Conservation (phyloP, 2,797 vertebrate species). For the Acanthornis magna region DNA sequence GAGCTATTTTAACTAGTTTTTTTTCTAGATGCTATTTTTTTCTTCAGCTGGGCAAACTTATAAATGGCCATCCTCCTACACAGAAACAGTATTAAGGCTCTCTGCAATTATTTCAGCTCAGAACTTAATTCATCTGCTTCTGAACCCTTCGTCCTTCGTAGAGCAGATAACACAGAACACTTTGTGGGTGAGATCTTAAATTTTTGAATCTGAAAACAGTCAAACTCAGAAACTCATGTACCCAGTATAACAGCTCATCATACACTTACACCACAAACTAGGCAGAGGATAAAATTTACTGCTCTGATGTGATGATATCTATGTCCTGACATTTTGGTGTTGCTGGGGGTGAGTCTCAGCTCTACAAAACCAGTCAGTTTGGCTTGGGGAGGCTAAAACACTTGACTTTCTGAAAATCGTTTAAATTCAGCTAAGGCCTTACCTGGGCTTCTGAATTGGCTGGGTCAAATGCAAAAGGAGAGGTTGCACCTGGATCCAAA, state of each 20-base stretch:
- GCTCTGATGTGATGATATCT: not conserved
- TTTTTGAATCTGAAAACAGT: not conserved
- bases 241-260: not conserved
- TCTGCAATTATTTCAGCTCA: not conserved
- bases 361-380: not conserved
- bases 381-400: not conserved
- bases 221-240: not conserved
- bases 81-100: constrained; percentile 19
- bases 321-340: not conserved
- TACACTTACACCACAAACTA: not conserved
- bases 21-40: constrained; percentile 46
- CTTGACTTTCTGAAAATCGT: not conserved
- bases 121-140: constrained; percentile 48
- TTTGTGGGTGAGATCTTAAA: not conserved
- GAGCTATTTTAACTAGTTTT: constrained; percentile 39
- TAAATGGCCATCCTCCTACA: constrained; percentile 38
- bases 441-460: not conserved
- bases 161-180: not conserved
- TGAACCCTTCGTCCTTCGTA: not conserved
- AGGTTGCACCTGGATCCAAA: not conserved
- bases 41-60: constrained; percentile 43
- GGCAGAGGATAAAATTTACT: not conserved
- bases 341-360: not conserved
- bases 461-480: not conserved
- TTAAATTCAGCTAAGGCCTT: not conserved